Evolutionary conservation across 2,888 invertebrate genomes (phyloP), one percentile per base, ranked within the genome.

Genomic region (Caenorhabditis auriculariae): DNA sequence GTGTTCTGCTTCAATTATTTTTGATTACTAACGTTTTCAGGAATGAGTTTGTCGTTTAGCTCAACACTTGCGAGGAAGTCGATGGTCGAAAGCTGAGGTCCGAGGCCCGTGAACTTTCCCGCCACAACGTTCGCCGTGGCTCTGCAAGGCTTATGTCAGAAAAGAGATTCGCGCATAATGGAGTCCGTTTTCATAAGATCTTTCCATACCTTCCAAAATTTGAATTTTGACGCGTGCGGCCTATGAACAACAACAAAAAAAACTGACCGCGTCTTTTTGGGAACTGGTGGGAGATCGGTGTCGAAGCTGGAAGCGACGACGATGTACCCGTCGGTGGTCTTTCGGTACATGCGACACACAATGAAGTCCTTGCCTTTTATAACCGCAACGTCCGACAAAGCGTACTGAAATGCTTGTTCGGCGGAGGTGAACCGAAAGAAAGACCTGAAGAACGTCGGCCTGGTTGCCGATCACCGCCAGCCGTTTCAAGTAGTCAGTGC

Each of bases 211-310:
- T n/a, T n/a, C n/a, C n/a, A n/a, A n/a, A n/a, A n/a, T n/a, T n/a
- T n/a, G n/a, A n/a, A n/a, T n/a, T n/a, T n/a, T n/a, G n/a, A n/a
- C n/a, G n/a, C n/a, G n/a, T n/a, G n/a, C n/a, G n/a, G n/a, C n/a
- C n/a, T n/a, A n/a, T n/a, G n/a, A n/a, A n/a, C n/a, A n/a, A n/a
- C n/a, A 32, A n/a, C 9, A n/a, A 32, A n/a, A 32, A n/a, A 32
- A n/a, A 32, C 35, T 19, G 1, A 57, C 57, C 57, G 26, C 27
- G 53, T 59, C 54, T 59, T 59, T 45, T 59, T 59, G 6, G 59
- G 49, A 17, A 48, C n/a, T 9, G 49, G 54, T 1, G 48, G 48
- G 19, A 54, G 45, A 26, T 59, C 50, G n/a, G 37, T 59, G n/a
- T 54, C 49, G 38, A 59, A 59, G 9, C 54, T 55, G 24, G 43